Base-by-base conservation (phyloP, 1,140 invertebrate genomes). In the Eueides isabella region DNA sequence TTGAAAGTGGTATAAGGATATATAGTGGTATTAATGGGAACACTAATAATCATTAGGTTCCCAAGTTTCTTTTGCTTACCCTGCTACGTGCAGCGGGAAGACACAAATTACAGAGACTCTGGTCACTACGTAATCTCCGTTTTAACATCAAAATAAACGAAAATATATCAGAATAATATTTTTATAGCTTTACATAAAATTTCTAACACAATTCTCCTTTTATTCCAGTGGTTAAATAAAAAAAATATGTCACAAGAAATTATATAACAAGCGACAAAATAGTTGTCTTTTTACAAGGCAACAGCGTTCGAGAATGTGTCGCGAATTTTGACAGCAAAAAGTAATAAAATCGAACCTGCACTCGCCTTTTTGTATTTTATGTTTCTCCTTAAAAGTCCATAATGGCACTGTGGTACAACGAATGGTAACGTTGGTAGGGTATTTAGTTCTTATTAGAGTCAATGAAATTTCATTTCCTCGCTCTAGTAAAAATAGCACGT, bases 241-340 rank as follows among this genome's bases (percentile, higher is more conserved):
- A 55, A 55, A 23, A 11, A 7, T 26, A 55, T 26, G 16, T 9
- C 19, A 55, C 19, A 55, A 55, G 48, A 55, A 55, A 55, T 55
- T 26, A 55, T 55, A 55, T 55, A 55, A 55, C 48, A 55, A 55
- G 48, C 67, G 41, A 41, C 41, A 65, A 67, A 29, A 66, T 29
- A 44, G 30, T 77, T 26, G 41, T 70, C 69, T 73, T 69, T 77
- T 77, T 73, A 67, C 75, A 72, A n/a, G 67, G 48, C 67, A 23
- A 77, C 75, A 71, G 72, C 61, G 70, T n/a, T 28, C 26, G 41
- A 48, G 70, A 71, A 64, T 55, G 48, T 55, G 48, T 71, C 61
- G 35, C 33, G 64, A 66, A 66, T 66, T 65, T 38, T 38, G 35
- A 41, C 11, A 35, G 26, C 23, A 38, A 38, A 38, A 66, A 66